Conservation (phyloP, 2,113 vertebrate genomes). For the Apeltes quadracus region DNA sequence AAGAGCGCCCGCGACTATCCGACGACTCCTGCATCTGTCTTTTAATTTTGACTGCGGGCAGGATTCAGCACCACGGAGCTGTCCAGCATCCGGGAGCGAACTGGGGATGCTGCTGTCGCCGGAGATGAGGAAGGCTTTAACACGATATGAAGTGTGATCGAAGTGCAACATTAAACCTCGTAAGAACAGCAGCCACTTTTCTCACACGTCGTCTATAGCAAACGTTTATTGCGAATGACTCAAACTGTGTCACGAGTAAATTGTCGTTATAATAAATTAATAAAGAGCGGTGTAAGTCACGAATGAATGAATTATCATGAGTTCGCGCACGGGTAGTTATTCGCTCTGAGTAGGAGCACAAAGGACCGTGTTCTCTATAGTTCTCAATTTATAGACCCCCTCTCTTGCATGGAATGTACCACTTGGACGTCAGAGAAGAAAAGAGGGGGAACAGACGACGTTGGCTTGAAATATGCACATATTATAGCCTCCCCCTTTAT, state of each 20-base stretch:
- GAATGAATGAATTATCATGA: not conserved
- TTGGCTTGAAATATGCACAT: conserved; percentile 54
- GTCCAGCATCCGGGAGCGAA: conserved; percentile 45
- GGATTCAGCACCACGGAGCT: conserved; percentile 73
- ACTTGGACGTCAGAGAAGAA: conserved; percentile 76
- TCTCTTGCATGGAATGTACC: conserved; percentile 85
- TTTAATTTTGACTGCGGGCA: conserved; percentile 15
- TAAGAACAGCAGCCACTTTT: not conserved
- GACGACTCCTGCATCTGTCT: conserved; percentile 1
- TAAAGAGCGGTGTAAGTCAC: conserved; percentile 11
- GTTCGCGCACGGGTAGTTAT: conserved; percentile 39
- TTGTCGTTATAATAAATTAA: not conserved
- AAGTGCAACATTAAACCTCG: conserved; percentile 26
- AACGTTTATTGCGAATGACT: not conserved
- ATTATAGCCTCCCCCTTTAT: conserved; percentile 48
- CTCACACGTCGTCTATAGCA: not conserved
- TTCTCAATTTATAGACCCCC: conserved; percentile 84
- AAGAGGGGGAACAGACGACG: conserved; percentile 43
- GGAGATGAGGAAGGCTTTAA: not conserved
- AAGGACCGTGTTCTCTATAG: conserved; percentile 80
- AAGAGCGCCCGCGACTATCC: not conserved
- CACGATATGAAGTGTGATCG: conserved; percentile 19
- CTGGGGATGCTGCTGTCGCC: not conserved
- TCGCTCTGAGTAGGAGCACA: conserved; percentile 75
- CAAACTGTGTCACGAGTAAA: not conserved